Evolutionary conservation across 1,140 invertebrate species (phyloP).

Genomic region (Zaprionus africanus): DNA sequence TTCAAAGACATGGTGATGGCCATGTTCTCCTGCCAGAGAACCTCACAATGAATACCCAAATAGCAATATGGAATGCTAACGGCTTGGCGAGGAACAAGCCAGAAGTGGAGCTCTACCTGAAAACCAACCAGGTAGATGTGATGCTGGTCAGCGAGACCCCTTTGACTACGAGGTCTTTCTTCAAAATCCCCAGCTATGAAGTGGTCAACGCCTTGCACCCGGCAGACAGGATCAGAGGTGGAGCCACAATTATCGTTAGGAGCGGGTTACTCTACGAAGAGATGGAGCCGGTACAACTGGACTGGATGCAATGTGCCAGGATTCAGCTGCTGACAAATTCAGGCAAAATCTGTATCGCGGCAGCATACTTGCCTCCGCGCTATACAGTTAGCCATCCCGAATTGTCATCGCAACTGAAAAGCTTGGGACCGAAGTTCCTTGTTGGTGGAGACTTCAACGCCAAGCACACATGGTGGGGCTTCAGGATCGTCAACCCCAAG

Average conservation of each 20-base stretch:
- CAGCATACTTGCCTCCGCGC: not conserved
- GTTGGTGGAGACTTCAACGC: slow-evolving; percentile 9
- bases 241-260: slow-evolving; percentile 9
- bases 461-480: slow-evolving; percentile 14
- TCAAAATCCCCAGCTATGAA: not conserved
- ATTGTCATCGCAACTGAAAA: not conserved
- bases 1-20: not conserved
- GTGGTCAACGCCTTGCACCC: not conserved
- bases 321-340: not conserved
- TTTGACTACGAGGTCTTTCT: slow-evolving; percentile 2
- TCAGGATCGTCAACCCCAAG: not conserved
- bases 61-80: no score
- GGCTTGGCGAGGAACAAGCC: no score
- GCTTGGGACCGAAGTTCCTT: not conserved
- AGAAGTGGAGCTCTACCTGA: no score
- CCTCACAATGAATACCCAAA: no score
- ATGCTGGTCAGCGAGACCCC: not conserved
- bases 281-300: slow-evolving; percentile 6
- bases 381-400: not conserved
- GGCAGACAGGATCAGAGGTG: not conserved
- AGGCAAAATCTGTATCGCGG: not conserved
- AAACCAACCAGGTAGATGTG: no score
- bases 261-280: no score
- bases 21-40: not conserved
- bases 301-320: slow-evolving; percentile 9